These are phyloP conservation scores for Myripristis jacobus DNA, from an alignment of 2,797 vertebrate species.

Conservation along the genomic window DNA sequence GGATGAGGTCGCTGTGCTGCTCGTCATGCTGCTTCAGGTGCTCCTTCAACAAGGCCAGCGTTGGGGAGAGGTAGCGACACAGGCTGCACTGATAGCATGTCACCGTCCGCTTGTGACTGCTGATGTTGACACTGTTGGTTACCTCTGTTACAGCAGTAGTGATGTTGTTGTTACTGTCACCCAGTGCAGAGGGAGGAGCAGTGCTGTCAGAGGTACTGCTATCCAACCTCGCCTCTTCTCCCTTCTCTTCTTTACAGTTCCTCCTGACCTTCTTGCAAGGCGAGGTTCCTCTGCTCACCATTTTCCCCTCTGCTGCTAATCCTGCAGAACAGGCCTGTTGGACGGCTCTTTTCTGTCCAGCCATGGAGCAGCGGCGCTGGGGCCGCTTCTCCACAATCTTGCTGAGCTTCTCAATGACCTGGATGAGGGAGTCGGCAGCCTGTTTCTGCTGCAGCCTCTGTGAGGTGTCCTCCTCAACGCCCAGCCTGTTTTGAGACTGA, in stretches of 20 bases:
- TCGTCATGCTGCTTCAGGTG: conserved; percentile 93
- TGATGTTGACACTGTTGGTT: conserved; percentile 50
- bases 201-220: neutral
- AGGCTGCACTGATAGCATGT: conserved; percentile 96
- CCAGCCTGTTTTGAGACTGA: conserved; percentile 31
- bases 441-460: conserved; percentile 84
- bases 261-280: conserved; percentile 81
- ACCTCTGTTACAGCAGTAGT: neutral
- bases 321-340: conserved; percentile 52
- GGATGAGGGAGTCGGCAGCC: conserved; percentile 91
- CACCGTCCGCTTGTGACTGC: conserved; percentile 79
- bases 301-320: conserved; percentile 66
- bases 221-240: conserved; percentile 19
- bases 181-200: conserved; percentile 14
- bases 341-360: conserved; percentile 88
- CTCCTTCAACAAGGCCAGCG: conserved; percentile 87
- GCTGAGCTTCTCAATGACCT: conserved; percentile 97
- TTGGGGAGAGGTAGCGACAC: conserved; percentile 90
- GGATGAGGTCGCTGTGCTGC: conserved; percentile 83
- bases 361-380: conserved; percentile 83
- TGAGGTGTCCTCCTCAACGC: conserved; percentile 33
- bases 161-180: conserved; percentile 60
- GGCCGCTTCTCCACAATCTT: conserved; percentile 95
- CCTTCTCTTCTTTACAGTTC: conserved; percentile 24
- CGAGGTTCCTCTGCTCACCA: conserved; percentile 73